Percentiles rank a stretch among this genome's conserved stretches.
Evolutionary conservation across 2,888 invertebrate genomes (phyloP).

Genomic region (Kuschelorhynchus macadamiae): DNA sequence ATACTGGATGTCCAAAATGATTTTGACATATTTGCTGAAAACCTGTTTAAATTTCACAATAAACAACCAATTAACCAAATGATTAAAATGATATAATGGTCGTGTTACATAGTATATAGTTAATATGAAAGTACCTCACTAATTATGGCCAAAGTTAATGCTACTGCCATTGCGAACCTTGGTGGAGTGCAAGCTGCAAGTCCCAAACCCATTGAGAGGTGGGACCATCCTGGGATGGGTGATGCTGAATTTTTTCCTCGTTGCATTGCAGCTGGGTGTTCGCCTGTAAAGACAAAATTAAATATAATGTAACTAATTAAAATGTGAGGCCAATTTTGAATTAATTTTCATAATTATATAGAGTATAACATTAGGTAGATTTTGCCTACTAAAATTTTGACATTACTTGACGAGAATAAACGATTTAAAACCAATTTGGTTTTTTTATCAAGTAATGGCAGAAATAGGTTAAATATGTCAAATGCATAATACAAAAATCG

Average conservation of each 20-base stretch:
- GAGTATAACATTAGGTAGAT: too few relatives aligned
- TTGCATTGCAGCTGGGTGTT: constrained; percentile 81
- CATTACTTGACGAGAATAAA: too few relatives aligned
- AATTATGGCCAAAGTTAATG: constrained; percentile 65
- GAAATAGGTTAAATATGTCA: too few relatives aligned
- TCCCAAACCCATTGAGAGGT: constrained; percentile 69
- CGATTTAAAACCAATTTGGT: too few relatives aligned
- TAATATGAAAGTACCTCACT: constrained; percentile 66
- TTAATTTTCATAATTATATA: too few relatives aligned
- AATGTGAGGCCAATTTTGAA: background rate
- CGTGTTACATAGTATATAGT: constrained; percentile 44
- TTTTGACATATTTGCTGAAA: too few relatives aligned
- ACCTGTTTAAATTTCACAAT: too few relatives aligned
- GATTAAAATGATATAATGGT: constrained; percentile 7
- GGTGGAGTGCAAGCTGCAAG: constrained; percentile 69
- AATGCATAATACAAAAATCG: too few relatives aligned
- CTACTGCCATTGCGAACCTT: constrained; percentile 66
- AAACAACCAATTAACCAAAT: too few relatives aligned
- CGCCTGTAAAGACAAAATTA: constrained; percentile 72
- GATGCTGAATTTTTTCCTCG: constrained; percentile 72
- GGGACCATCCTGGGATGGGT: constrained; percentile 70
- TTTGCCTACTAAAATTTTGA: too few relatives aligned
- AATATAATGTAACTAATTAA: background rate
- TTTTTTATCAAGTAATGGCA: too few relatives aligned
- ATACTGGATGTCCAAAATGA: too few relatives aligned